These are phyloP conservation scores for Erpetoichthys calabaricus DNA, from an alignment of 2,797 vertebrate species.

Conservation along the genomic window DNA sequence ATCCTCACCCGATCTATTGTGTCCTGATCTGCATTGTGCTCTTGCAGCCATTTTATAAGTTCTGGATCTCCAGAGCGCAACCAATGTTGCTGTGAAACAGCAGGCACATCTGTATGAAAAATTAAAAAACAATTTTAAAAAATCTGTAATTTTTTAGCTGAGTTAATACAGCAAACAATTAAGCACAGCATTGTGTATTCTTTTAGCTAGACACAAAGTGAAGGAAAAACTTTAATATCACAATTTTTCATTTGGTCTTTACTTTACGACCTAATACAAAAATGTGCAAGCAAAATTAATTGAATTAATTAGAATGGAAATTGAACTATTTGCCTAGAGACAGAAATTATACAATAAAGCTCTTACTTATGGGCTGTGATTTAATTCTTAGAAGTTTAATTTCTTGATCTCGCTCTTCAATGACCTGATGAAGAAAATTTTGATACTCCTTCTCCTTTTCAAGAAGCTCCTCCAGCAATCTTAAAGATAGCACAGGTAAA, in stretches of 20 bases:
- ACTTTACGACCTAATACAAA: not conserved
- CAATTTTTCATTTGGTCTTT: not conserved
- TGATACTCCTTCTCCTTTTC: slow-evolving; percentile 90
- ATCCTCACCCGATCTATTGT: slow-evolving; percentile 68
- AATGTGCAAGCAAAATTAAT: too few relatives aligned
- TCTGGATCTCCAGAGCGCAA: slow-evolving; percentile 51
- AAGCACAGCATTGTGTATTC: not conserved
- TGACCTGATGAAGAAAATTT: slow-evolving; percentile 74
- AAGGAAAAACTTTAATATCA: not conserved
- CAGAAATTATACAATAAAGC: not conserved
- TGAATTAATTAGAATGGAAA: not conserved
- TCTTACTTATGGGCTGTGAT: slow-evolving; percentile 65
- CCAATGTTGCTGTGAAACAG: slow-evolving; percentile 32
- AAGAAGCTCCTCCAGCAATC: slow-evolving; percentile 80
- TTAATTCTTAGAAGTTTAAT: slow-evolving; percentile 73
- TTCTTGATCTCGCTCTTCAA: slow-evolving; percentile 85
- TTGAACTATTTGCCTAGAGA: not conserved
- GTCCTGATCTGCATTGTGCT: slow-evolving; percentile 70
- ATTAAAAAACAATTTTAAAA: not conserved
- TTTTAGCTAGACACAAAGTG: not conserved
- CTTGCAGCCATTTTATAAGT: slow-evolving; percentile 69
- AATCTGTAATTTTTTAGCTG: not conserved
- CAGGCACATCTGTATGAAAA: slow-evolving; percentile 49
- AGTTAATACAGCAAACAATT: not conserved
- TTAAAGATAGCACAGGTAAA: slow-evolving; percentile 27